phyloP scores from a whole-genome alignment of 2,797 vertebrate species.

The Tenualosa thibaudeaui region DNA sequence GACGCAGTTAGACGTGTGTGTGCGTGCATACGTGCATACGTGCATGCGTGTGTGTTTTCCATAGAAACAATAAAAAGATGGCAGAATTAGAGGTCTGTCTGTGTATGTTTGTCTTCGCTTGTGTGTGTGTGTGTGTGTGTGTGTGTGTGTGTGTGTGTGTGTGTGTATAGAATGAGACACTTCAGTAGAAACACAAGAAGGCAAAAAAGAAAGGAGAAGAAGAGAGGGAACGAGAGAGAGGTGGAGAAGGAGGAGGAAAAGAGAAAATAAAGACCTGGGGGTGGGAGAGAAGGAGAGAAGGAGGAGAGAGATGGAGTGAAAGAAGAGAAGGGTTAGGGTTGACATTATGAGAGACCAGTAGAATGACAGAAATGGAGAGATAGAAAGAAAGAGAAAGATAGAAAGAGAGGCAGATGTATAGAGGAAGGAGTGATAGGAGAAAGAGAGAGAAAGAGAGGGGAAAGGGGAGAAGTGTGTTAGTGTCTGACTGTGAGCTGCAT shows the following conservation, averaged over 20 bases:
- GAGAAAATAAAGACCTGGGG: neutral
- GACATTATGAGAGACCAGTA: too few relatives aligned
- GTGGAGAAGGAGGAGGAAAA: too few relatives aligned
- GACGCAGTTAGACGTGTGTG: constrained; percentile 75
- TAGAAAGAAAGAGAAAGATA: neutral
- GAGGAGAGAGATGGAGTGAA: neutral
- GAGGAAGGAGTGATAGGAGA: too few relatives aligned
- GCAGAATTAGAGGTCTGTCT: constrained; percentile 4
- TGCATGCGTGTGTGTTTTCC: too few relatives aligned
- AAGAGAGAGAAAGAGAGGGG: neutral
- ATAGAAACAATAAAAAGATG: too few relatives aligned
- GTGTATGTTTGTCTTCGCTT: too few relatives aligned
- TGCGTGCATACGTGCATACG: constrained; percentile 46
- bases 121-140: too few relatives aligned
- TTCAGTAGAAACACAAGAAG: constrained; percentile 52
- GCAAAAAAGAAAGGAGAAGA: constrained; percentile 54
- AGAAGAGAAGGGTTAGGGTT: too few relatives aligned
- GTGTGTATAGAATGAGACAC: constrained; percentile 24
- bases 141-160: too few relatives aligned
- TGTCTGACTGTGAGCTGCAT: neutral
- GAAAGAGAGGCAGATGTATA: too few relatives aligned
- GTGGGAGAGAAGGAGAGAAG: neutral
- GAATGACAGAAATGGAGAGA: too few relatives aligned
- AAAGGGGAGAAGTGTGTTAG: too few relatives aligned
- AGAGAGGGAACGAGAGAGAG: neutral